Evolutionary conservation across 1,140 invertebrate species (phyloP).

Genomic region (Drosophila erecta): DNA sequence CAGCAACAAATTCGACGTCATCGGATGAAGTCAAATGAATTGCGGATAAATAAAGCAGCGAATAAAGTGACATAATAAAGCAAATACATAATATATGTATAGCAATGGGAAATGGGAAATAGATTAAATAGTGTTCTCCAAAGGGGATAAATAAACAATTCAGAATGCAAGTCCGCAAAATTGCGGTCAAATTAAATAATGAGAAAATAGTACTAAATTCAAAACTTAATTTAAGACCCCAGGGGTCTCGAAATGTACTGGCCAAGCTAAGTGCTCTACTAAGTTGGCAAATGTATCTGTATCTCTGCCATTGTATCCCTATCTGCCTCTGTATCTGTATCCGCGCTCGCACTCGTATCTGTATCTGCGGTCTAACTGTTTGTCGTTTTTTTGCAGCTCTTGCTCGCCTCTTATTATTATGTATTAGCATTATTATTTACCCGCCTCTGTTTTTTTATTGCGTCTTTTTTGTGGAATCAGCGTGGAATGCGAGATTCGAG

Average conservation of each 20-base stretch:
- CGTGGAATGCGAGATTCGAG: slow-evolving; percentile 81
- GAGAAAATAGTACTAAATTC: slow-evolving; percentile 1
- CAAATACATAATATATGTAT: slow-evolving; percentile 50
- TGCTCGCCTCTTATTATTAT: slow-evolving; percentile 65
- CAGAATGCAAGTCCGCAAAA: slow-evolving; percentile 29
- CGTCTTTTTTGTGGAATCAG: slow-evolving; percentile 53
- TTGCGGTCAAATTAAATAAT: slow-evolving; percentile 8
- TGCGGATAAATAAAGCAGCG: slow-evolving; percentile 40
- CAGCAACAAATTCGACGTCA: slow-evolving; percentile 27
- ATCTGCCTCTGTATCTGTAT: slow-evolving; percentile 6
- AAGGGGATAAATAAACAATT: slow-evolving; percentile 18
- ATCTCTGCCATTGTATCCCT: slow-evolving; percentile 20
- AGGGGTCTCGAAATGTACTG: too few species aligned
- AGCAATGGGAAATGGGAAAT: too few species aligned
- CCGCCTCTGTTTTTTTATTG: slow-evolving; percentile 18
- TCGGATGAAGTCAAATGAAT: slow-evolving; percentile 43
- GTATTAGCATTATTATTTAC: slow-evolving; percentile 81
- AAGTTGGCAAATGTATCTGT: slow-evolving; percentile 8
- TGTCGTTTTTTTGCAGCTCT: slow-evolving; percentile 22
- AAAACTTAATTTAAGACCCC: too few species aligned
- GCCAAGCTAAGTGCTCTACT: not conserved
- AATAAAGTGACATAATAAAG: slow-evolving; percentile 76
- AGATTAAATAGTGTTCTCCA: not conserved
- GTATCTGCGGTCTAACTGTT: slow-evolving; percentile 43
- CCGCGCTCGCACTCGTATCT: slow-evolving; percentile 20